Evolutionary conservation across 2,113 vertebrate genomes (phyloP), one percentile per base, ranked within the genome.

Genomic region (Dipodomys ordii): DNA sequence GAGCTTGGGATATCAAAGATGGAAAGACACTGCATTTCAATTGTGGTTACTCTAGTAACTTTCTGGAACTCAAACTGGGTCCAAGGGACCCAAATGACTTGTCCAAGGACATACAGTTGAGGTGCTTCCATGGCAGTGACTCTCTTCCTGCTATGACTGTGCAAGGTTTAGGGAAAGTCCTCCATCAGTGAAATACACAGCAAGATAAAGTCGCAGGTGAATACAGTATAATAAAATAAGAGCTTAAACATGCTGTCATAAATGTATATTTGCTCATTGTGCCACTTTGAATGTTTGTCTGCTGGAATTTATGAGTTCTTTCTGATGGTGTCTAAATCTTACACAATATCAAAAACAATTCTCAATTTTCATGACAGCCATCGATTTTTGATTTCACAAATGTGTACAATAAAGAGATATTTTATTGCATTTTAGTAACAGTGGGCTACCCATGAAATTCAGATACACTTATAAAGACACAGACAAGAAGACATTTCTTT

Each of bases 301-400:
- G 23, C 35, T 87, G 64, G 65, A 94, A 87, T 49, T 57, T 60
- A 35, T n/a, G 35, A 81, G 35, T 87, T 87, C 46, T 91, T 92
- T 95, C 87, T 44, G 77, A 69, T 94, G 19, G 72, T 69, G 20
- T 69, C 6, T 88, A 92, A 74, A 82, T 87, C 44, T 53, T 68
- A 8, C 44, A 87, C 73, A 85, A 74, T 79, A 72, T 76, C n/a
- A 35, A 83, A 87, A 91, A 79, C 69, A 83, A 69, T 71, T 82
- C 25, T 79, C 64, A 30, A 22, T 87, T 83, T 89, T 87, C 85
- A 79, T 62, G 49, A 62, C 19, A 90, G 4, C 44, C 53, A 53
- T 93, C 32, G 90, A 82, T 91, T 93, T 94, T 32, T 19, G 57
- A 68, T 53, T 96, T 92, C 44, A 73, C 23, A 22, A 81, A 83